Conservation (phyloP, 2,888 invertebrate species). For the Hermaeophaga mercurialis region DNA sequence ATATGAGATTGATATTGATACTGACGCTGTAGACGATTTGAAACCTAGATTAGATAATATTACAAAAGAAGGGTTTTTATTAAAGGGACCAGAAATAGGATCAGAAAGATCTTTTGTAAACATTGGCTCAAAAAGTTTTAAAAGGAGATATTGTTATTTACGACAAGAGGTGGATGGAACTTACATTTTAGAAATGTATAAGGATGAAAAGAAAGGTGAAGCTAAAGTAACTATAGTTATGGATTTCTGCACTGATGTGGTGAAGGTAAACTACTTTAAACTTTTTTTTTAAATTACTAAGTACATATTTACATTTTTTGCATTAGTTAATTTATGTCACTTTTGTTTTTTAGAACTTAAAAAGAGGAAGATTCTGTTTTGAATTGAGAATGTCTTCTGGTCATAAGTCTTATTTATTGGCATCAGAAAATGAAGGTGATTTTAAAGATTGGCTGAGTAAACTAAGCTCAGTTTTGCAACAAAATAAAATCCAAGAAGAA, state of each 20-base stretch:
- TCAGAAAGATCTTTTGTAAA: conserved; percentile 90
- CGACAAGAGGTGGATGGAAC: conserved; percentile 90
- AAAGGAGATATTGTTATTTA: conserved; percentile 87
- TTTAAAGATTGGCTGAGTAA: conserved; percentile 83
- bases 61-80: conserved; percentile 87
- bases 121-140: conserved; percentile 91
- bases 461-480: conserved; percentile 81
- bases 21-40: conserved; percentile 77
- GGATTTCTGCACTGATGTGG: conserved; percentile 91
- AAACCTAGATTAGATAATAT: conserved; percentile 75
- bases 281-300: too few species aligned
- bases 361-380: conserved; percentile 84
- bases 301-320: too few species aligned
- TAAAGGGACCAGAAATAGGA: conserved; percentile 90
- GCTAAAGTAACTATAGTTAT: conserved; percentile 91
- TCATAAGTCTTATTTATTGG: conserved; percentile 84
- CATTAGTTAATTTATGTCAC: background rate
- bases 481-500: conserved; percentile 79
- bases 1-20: conserved; percentile 88
- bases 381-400: conserved; percentile 86
- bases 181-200: conserved; percentile 88
- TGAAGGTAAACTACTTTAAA: conserved; percentile 71
- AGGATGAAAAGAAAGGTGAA: conserved; percentile 90
- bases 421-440: conserved; percentile 85
- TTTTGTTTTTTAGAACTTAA: conserved; percentile 69